Conservation (phyloP, 2,888 invertebrate genomes). For the Leptinotarsa tumamoca region DNA sequence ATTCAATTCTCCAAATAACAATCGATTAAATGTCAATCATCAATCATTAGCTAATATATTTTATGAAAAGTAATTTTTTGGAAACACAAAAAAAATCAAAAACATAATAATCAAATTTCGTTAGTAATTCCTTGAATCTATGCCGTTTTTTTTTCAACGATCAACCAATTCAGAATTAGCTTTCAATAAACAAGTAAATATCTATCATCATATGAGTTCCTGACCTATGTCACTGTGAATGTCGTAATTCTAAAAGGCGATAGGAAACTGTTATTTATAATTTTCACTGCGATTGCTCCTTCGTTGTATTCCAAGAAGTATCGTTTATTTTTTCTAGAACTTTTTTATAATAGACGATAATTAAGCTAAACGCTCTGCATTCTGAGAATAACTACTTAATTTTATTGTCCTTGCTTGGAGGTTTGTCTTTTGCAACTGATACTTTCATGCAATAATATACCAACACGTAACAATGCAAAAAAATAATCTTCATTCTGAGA, state of each 20-base stretch:
- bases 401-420: constrained; percentile 25
- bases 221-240: constrained; percentile 10
- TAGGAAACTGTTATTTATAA: not conserved
- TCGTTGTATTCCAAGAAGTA: constrained; percentile 9
- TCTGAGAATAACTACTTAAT: constrained; percentile 17
- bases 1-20: too few relatives aligned
- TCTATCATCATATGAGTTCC: constrained; percentile 4
- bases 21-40: too few relatives aligned
- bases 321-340: constrained; percentile 7
- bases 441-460: constrained; percentile 23
- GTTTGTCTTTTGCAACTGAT: constrained; percentile 22
- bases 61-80: not conserved
- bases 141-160: not conserved
- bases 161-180: not conserved
- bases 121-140: not conserved
- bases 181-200: not conserved
- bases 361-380: constrained; percentile 23
- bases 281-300: constrained; percentile 9
- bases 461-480: not conserved
- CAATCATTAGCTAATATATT: too few relatives aligned
- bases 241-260: not conserved
- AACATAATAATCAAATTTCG: not conserved
- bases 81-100: not conserved
- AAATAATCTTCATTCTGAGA: not conserved
- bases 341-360: constrained; percentile 21